A percentile compares a stretch with the other conserved stretches of the same genome.
Evolutionary conservation across 37 sponge, comb jelly and placozoan genomes (phyloP).

Genomic region (Theonella swinhoei): DNA sequence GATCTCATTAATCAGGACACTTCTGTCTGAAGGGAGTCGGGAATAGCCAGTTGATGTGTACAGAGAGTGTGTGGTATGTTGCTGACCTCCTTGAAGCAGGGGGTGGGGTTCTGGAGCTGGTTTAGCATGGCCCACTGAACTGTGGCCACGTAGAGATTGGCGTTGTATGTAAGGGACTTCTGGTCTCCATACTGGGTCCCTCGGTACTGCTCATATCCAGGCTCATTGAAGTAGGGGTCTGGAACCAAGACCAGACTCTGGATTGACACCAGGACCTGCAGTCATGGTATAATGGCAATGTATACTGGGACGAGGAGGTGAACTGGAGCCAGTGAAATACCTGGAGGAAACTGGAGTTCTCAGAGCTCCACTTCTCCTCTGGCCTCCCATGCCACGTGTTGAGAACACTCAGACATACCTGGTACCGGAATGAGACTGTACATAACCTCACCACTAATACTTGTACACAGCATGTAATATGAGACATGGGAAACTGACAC

Average conservation of each 20-base stretch:
- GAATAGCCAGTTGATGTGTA: too few relatives aligned
- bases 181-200: constrained; percentile 81
- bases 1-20: too few relatives aligned
- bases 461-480: background rate
- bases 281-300: background rate
- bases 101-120: constrained; percentile 80
- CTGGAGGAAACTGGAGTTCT: constrained; percentile 86
- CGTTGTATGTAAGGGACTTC: constrained; percentile 84
- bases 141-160: constrained; percentile 69
- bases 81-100: constrained; percentile 91
- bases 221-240: constrained; percentile 97
- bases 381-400: constrained; percentile 96
- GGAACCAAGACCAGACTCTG: constrained; percentile 95
- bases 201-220: constrained; percentile 90
- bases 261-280: constrained; percentile 92
- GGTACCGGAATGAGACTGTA: background rate
- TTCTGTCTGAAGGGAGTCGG: too few relatives aligned
- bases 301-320: background rate
- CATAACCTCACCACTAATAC: background rate
- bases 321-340: background rate
- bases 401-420: constrained; percentile 93
- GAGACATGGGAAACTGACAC: background rate
- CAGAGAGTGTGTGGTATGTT: too few relatives aligned
- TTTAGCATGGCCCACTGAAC: constrained; percentile 91
- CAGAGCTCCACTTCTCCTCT: constrained; percentile 90